Percentiles rank a stretch among this genome's conserved stretches.
These are phyloP conservation scores for Saturnia japonica DNA, from an alignment of 2,888 invertebrate genomes.

Conservation along the genomic window DNA sequence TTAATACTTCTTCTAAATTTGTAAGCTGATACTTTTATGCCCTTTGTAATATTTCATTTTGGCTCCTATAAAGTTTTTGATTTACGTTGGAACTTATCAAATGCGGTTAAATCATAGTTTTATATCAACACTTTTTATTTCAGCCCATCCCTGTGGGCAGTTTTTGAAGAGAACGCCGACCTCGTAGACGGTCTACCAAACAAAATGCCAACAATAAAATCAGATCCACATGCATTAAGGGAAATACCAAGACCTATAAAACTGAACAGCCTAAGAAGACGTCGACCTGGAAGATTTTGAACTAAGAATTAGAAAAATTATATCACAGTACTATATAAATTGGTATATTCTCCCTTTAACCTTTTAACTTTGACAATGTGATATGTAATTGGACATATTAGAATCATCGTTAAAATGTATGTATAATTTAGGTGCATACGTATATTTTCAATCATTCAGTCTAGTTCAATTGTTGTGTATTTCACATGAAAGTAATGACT, in stretches of 20 bases:
- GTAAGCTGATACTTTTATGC: too few relatives aligned
- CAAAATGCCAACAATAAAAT: slow-evolving; percentile 62
- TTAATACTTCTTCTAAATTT: too few relatives aligned
- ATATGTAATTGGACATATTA: background rate
- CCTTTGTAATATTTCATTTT: too few relatives aligned
- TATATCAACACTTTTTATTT: slow-evolving; percentile 32
- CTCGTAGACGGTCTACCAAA: slow-evolving; percentile 52
- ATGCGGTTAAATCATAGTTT: too few relatives aligned
- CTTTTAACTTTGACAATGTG: background rate
- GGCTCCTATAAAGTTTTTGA: too few relatives aligned
- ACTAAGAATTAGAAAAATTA: background rate
- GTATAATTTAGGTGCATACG: too few relatives aligned
- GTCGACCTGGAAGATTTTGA: slow-evolving; percentile 46
- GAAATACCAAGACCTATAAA: slow-evolving; percentile 72
- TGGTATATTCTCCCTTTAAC: background rate
- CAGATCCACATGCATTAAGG: slow-evolving; percentile 67
- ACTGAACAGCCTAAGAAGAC: slow-evolving; percentile 50
- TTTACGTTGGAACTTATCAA: background rate
- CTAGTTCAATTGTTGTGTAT: background rate
- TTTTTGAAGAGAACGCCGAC: slow-evolving; percentile 70
- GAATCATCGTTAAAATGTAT: too few relatives aligned
- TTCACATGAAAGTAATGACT: background rate
- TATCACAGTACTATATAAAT: background rate
- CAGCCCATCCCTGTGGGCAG: slow-evolving; percentile 75
- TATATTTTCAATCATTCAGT: background rate